Base-by-base conservation (phyloP, 2,113 vertebrate species). In the Poeciliopsis turrubarensis region DNA sequence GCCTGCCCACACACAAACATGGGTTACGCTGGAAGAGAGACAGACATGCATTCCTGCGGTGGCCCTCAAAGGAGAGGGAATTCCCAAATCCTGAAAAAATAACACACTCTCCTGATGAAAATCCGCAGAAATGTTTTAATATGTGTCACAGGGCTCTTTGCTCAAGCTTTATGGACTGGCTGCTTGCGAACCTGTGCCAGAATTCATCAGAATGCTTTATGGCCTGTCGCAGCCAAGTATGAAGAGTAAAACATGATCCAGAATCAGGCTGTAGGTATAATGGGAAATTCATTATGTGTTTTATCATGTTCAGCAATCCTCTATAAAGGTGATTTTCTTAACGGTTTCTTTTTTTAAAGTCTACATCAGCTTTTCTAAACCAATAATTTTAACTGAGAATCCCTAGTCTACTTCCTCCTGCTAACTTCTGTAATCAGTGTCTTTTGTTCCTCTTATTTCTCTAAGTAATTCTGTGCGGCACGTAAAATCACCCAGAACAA, bases 31-130 rank as follows among this genome's bases (percentile, higher is more conserved):
- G 91, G 89, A 92, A 90, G 92, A 91, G 89, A 96, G 95, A 94
- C 95, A 95, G 94, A 92, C 87, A 69, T 89, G 86, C 94, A 96
- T 95, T 95, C 95, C 96, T 96, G 95, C 86, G 96, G 95, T 94
- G 95, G 93, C 88, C 91, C 94, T 96, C 93, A 94, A 94, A 96
- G 91, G 90, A 84, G 83, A 93, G 91, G 93, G 88, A 63, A 68
- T 95, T 94, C 90, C 93, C 89, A 85, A 86, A 89, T 86, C 84
- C 80, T 74, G 83, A 90, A 86, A 91, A 77, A 90, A 91, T 78
- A 92, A 91, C 87, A 91, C 77, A 71, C 72, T 79, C 76, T 75
- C 71, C 81, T 89, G 85, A 90, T 85, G 84, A 92, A 90, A 86
- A 90, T 91, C 89, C 78, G 4, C 85, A 86, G 88, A 93, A 85